Percentiles rank a stretch among this genome's conserved stretches.
These are phyloP conservation scores for Nyctibius bracteatus DNA, from an alignment of 2,113 vertebrate genomes.

Conservation along the genomic window DNA sequence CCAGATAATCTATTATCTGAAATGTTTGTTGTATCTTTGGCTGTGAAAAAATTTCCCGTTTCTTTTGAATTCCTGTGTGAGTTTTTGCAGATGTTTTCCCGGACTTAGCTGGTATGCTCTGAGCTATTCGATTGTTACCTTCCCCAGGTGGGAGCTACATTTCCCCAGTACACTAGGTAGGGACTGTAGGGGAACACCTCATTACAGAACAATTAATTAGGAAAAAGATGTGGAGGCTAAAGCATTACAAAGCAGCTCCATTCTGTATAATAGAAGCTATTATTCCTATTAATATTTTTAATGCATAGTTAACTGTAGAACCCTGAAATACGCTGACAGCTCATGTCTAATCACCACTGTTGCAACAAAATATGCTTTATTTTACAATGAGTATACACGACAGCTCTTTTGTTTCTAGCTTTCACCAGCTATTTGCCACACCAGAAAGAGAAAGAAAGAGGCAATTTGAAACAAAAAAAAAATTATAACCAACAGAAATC, in stretches of 20 bases:
- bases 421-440: neutral
- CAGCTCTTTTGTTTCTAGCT: slow-evolving; percentile 39
- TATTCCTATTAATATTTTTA: slow-evolving; percentile 43
- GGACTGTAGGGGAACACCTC: too few species aligned
- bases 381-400: neutral
- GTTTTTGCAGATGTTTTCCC: neutral
- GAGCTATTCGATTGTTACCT: neutral
- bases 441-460: slow-evolving; percentile 8
- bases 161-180: neutral
- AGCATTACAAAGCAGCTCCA: neutral
- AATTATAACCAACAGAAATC: neutral
- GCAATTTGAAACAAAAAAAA: neutral
- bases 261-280: slow-evolving; percentile 16
- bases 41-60: neutral
- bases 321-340: neutral
- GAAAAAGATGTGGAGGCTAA: too few species aligned
- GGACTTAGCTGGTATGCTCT: neutral
- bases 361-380: neutral
- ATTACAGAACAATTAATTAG: too few species aligned
- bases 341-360: neutral
- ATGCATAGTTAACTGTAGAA: slow-evolving; percentile 16
- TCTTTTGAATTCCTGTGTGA: neutral
- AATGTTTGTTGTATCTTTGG: neutral
- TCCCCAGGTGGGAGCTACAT: neutral
- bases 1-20: neutral